phyloP scores from a whole-genome alignment of 2,113 vertebrate genomes.

The Chelonoidis abingdonii region DNA sequence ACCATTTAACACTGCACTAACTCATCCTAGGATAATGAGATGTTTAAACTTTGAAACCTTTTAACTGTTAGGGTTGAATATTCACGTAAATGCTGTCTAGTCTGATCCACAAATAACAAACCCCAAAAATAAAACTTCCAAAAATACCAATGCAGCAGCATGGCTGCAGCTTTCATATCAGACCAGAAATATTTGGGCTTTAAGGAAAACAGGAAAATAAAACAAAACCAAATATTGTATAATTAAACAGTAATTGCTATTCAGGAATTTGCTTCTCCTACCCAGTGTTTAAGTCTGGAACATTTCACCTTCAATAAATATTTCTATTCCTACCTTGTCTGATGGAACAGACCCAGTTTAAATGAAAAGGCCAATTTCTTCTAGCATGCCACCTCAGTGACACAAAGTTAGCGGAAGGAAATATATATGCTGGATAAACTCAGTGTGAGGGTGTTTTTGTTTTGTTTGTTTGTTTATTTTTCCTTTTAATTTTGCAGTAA shows the following conservation, averaged over 20 bases:
- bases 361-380: constrained; percentile 62
- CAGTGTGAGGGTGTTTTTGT: background rate
- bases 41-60: background rate
- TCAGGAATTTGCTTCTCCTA: constrained; percentile 61
- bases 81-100: background rate
- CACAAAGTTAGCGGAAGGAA: constrained; percentile 45
- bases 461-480: background rate
- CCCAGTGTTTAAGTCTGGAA: constrained; percentile 51
- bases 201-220: background rate
- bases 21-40: background rate
- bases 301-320: constrained; percentile 68
- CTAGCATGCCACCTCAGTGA: constrained; percentile 49
- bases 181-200: background rate
- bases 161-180: background rate
- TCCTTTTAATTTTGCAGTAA: constrained; percentile 44
- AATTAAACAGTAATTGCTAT: constrained; percentile 56
- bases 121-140: background rate
- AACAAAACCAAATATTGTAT: background rate
- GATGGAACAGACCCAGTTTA: constrained; percentile 61
- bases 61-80: background rate
- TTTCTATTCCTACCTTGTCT: constrained; percentile 17
- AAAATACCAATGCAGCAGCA: background rate
- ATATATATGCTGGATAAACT: constrained; percentile 16
- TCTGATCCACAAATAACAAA: background rate
- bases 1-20: accelerated